These are phyloP conservation scores for Bolinopsis microptera DNA, from an alignment of 37 sponge, comb jelly and placozoan species.

Conservation along the genomic window DNA sequence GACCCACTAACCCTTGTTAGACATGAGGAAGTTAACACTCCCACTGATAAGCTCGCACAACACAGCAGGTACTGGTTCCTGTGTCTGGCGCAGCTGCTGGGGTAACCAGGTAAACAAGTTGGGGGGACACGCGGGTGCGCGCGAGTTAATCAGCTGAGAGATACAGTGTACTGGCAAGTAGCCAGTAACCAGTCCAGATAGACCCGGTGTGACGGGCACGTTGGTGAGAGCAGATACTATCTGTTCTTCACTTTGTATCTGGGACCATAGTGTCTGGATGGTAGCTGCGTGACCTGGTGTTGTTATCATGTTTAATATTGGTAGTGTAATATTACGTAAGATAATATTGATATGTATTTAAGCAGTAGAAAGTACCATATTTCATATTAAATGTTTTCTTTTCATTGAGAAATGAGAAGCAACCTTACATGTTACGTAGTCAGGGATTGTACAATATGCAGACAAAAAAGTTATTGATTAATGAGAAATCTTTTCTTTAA, in stretches of 20 bases:
- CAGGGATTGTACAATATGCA: too few species aligned
- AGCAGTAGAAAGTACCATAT: too few species aligned
- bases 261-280: slow-evolving; percentile 57
- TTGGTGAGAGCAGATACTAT: slow-evolving; percentile 19
- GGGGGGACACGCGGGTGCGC: slow-evolving; percentile 54
- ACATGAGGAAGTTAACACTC: slow-evolving; percentile 34
- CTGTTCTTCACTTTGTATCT: slow-evolving; percentile 43
- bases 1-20: slow-evolving; percentile 23
- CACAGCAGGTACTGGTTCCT: slow-evolving; percentile 49
- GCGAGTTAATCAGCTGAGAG: slow-evolving; percentile 79
- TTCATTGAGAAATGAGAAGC: too few species aligned
- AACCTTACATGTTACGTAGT: too few species aligned
- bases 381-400: too few species aligned
- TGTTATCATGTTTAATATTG: neutral
- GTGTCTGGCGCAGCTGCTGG: slow-evolving; percentile 14
- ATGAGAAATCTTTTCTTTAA: too few species aligned
- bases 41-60: slow-evolving; percentile 47
- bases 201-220: slow-evolving; percentile 75
- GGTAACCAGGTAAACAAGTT: slow-evolving; percentile 34
- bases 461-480: too few species aligned
- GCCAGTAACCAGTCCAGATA: slow-evolving; percentile 79
- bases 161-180: slow-evolving; percentile 87
- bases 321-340: too few species aligned
- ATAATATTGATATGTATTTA: too few species aligned
- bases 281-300: slow-evolving; percentile 66